Conservation (phyloP, 2,888 invertebrate species). For the Pycnomerus fuliginosus region DNA sequence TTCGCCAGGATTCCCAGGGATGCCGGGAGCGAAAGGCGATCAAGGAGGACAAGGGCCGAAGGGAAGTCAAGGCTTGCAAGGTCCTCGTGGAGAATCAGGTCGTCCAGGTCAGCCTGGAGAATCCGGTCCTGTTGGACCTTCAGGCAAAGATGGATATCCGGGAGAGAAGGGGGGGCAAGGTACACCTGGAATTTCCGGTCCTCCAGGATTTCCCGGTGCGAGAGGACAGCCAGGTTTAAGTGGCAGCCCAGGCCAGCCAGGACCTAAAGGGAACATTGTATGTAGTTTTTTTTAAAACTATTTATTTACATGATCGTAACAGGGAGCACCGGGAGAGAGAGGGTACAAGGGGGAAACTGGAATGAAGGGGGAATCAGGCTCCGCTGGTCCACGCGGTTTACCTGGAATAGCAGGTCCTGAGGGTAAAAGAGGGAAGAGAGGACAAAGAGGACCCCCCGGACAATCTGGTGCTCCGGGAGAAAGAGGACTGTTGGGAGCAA, state of each 20-base stretch:
- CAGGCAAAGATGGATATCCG: conserved; percentile 78
- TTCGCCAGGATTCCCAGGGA: conserved; percentile 81
- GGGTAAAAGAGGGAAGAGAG: conserved; percentile 80
- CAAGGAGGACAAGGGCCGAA: conserved; percentile 72
- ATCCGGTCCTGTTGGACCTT: conserved; percentile 68
- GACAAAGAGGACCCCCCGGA: conserved; percentile 74
- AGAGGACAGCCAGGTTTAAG: conserved; percentile 74
- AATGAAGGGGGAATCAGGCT: conserved; percentile 72
- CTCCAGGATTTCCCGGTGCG: conserved; percentile 81
- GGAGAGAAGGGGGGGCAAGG: conserved; percentile 82
- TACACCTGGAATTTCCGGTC: conserved; percentile 68
- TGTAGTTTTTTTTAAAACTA: conserved; percentile 33
- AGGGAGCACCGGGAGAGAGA: conserved; percentile 77
- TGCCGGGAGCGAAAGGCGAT: conserved; percentile 79
- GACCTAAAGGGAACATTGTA: conserved; percentile 74
- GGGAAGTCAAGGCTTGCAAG: conserved; percentile 80
- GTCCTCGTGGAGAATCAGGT: conserved; percentile 76
- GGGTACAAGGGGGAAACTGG: conserved; percentile 80
- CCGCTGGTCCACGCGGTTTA: conserved; percentile 71
- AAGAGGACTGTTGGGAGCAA: conserved; percentile 63
- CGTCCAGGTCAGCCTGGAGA: conserved; percentile 77
- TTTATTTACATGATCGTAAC: background rate
- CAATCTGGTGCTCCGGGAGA: conserved; percentile 73
- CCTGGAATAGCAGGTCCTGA: conserved; percentile 75
- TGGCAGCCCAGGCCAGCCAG: conserved; percentile 72